Evolutionary conservation across 2,113 vertebrate genomes (phyloP), one percentile per base, ranked within the genome.

Genomic region (Australoheros scitulus): DNA sequence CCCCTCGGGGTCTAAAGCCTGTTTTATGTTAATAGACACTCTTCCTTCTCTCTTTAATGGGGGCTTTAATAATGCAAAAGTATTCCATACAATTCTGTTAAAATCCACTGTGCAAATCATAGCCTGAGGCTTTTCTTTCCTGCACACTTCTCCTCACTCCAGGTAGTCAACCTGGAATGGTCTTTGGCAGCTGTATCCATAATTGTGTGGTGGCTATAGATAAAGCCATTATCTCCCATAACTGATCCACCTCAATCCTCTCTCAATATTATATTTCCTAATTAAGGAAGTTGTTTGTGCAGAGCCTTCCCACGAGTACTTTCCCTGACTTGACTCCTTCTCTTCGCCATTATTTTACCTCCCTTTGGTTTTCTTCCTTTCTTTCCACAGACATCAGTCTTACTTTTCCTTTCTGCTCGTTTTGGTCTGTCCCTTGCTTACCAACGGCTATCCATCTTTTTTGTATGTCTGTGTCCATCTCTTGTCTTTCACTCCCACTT

Each of bases 191-290:
- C 77, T 81, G 80, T 82, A 88, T 86, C 77, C 56, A 82, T 90
- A 87, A 92, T 87, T 88, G 77, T 83, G 64, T 41, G 76, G 81
- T 84, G 82, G 84, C 80, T 81, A 13, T 24, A 90, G 89, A 92
- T 92, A 89, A 92, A 91, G 83, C 86, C 90, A 87, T 93, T 87
- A 89, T 90, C 87, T 92, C 52, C 80, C 0, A 6, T 84, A 89
- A 86, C 80, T 90, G 77, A 93, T 93, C 89, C 90, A 89, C 89
- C 77, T 83, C 80, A 90, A 82, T 92, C 91, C 84, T 88, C 81
- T 80, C 80, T 68, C 85, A 87, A 85, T 92, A 92, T 92, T 91
- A 90, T 90, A 89, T 88, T 91, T 93, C 79, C 84, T 88, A 91
- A 93, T 92, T 93, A 90, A 85, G 76, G 68, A 82, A 85, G 77